Conservation (phyloP, 2,888 invertebrate species). For the Drosophila mulleri region DNA sequence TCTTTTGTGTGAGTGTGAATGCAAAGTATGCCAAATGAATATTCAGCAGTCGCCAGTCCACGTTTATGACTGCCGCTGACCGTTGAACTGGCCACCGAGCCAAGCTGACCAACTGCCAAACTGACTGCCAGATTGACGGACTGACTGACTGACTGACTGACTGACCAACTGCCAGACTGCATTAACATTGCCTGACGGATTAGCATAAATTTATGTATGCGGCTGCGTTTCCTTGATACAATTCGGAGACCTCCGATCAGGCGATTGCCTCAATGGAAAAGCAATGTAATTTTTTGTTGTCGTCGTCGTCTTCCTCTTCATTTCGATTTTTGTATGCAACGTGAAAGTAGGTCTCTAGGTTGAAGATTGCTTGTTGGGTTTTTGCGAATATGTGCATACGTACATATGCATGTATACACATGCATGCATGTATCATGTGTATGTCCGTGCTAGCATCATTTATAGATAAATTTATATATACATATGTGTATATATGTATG, state of each 20-base stretch:
- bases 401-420: neutral
- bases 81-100: conserved; percentile 63
- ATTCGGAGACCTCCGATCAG: conserved; percentile 70
- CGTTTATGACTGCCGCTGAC: conserved; percentile 69
- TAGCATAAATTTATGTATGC: conserved; percentile 69
- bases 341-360: conserved; percentile 77
- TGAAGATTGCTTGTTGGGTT: conserved; percentile 58
- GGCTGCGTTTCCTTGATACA: conserved; percentile 76
- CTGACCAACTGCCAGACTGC: conserved; percentile 52
- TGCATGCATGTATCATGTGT: conserved; percentile 6
- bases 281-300: conserved; percentile 7
- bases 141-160: conserved; percentile 28
- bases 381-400: conserved; percentile 44
- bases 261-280: conserved; percentile 54
- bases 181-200: conserved; percentile 73
- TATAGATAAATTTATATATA: conserved; percentile 33
- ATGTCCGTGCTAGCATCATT: conserved; percentile 19
- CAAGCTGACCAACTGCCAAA: conserved; percentile 26
- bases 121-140: conserved; percentile 30
- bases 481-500: conserved; percentile 41
- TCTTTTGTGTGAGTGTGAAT: conserved; percentile 64
- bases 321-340: conserved; percentile 55
- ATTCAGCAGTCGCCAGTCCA: conserved; percentile 64
- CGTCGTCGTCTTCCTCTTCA: conserved; percentile 12
- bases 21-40: conserved; percentile 74